Conservation (phyloP, 2,113 vertebrate species). For the human region DNA sequence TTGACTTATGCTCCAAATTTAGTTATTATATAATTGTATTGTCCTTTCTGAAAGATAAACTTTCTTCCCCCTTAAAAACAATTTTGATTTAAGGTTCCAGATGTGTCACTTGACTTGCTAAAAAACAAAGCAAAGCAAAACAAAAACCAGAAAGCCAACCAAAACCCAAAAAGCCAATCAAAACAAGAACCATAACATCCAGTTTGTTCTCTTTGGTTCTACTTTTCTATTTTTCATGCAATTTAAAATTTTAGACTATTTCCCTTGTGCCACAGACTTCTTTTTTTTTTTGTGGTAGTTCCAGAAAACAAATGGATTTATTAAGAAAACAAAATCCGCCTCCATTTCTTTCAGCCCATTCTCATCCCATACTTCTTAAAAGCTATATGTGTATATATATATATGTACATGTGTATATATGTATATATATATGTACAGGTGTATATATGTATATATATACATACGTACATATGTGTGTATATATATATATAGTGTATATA, state of each 20-base stretch:
- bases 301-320: background rate
- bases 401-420: too few species aligned
- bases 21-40: conserved; percentile 21
- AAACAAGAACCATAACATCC: background rate
- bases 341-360: background rate
- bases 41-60: conserved; percentile 50
- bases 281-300: background rate
- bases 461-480: too few species aligned
- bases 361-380: background rate
- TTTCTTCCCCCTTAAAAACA: conserved; percentile 13
- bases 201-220: background rate
- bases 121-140: background rate
- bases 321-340: background rate
- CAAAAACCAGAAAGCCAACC: background rate
- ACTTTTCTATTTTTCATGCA: background rate
- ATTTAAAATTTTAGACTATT: background rate
- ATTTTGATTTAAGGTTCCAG: conserved; percentile 3
- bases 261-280: background rate
- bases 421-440: too few species aligned
- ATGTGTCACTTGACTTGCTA: conserved; percentile 40
- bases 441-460: too few species aligned
- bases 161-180: background rate
- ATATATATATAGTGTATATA: too few species aligned
- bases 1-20: conserved; percentile 37
- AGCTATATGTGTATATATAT: too few species aligned